Conservation (phyloP, 2,797 vertebrate species). For the Ataeniobius toweri region DNA sequence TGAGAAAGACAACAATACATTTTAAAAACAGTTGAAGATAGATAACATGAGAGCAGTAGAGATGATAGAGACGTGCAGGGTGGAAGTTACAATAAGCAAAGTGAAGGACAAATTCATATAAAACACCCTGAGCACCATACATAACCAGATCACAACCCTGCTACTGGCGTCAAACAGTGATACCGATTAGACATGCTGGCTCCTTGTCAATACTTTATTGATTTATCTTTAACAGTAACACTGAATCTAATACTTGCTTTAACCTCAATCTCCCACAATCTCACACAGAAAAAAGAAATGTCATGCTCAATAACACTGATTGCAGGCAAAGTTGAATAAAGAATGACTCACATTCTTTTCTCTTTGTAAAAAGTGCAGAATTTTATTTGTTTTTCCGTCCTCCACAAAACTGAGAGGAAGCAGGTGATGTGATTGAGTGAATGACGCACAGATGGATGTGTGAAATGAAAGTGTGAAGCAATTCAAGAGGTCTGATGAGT, state of each 20-base stretch:
- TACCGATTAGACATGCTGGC: neutral
- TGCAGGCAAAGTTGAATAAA: neutral
- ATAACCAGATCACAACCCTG: neutral
- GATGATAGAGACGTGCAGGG: neutral
- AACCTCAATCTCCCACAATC: neutral
- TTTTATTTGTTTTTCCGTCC: neutral
- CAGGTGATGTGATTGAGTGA: slow-evolving; percentile 6
- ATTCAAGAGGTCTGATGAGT: slow-evolving; percentile 28
- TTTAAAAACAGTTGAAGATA: slow-evolving; percentile 9
- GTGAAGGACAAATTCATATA: neutral
- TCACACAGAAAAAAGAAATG: neutral
- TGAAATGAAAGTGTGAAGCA: neutral
- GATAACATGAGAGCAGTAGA: slow-evolving; percentile 23
- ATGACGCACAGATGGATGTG: neutral
- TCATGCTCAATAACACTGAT: neutral
- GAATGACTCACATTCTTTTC: slow-evolving; percentile 22
- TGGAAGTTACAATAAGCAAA: neutral
- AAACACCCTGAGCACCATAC: neutral
- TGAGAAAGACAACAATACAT: slow-evolving; percentile 6
- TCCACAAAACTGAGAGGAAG: neutral
- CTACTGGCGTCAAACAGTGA: neutral
- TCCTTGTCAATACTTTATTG: neutral
- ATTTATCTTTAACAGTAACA: neutral
- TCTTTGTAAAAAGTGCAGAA: neutral
- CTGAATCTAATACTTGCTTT: neutral